Evolutionary conservation across 1,140 invertebrate genomes (phyloP).

Genomic region (Caenorhabditis brenneri): DNA sequence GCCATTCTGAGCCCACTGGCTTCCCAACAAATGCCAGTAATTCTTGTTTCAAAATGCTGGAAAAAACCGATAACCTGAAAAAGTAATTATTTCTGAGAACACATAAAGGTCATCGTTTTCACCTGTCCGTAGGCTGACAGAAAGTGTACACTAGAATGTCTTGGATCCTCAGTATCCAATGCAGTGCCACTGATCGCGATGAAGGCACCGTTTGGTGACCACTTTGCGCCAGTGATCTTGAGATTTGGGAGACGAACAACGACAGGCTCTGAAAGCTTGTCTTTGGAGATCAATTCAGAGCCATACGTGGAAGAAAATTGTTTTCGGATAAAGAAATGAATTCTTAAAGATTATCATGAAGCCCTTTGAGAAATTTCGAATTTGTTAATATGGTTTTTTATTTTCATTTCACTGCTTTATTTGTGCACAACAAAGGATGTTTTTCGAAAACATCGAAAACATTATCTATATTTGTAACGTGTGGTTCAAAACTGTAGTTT

Average conservation of each 20-base stretch:
- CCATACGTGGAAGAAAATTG: too few species aligned
- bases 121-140: not conserved
- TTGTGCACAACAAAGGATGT: too few species aligned
- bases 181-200: not conserved
- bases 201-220: conserved; percentile 17
- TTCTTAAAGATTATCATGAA: not conserved
- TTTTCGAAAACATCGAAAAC: too few species aligned
- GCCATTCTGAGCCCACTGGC: not conserved
- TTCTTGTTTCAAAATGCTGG: not conserved
- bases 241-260: not conserved
- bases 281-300: too few species aligned
- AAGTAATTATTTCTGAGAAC: too few species aligned
- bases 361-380: not conserved
- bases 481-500: too few species aligned
- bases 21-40: conserved; percentile 8
- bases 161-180: not conserved
- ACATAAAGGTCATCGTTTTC: not conserved
- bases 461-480: too few species aligned
- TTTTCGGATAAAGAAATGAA: not conserved
- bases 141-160: not conserved
- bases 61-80: not conserved
- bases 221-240: not conserved
- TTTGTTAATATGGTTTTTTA: too few species aligned
- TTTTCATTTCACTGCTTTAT: too few species aligned
- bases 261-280: not conserved